Conservation (phyloP, 2,113 vertebrate species). For the Stigmatopora nigra region DNA sequence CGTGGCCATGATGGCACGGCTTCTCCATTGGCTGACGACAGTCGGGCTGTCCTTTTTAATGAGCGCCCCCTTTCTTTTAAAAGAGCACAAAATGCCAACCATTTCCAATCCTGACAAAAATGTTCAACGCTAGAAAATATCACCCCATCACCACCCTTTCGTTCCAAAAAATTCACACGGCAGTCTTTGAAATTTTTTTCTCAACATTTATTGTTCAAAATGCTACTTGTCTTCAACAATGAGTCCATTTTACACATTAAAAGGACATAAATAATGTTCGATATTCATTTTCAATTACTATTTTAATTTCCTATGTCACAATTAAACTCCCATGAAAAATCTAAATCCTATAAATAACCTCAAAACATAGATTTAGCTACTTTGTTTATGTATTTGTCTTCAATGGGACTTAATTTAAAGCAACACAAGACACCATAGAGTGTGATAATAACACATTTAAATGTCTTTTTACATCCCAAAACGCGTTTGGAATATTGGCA, state of each 20-base stretch:
- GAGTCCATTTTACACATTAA: too few species aligned
- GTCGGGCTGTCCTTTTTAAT: slow-evolving; percentile 88
- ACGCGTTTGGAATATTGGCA: neutral
- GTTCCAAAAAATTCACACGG: neutral
- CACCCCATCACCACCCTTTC: slow-evolving; percentile 69
- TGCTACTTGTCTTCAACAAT: too few species aligned
- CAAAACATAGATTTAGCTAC: neutral
- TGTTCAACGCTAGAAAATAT: slow-evolving; percentile 77
- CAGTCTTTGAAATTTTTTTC: too few species aligned
- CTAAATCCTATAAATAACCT: neutral
- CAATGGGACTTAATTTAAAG: neutral
- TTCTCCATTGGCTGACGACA: slow-evolving; percentile 91
- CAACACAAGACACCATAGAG: neutral
- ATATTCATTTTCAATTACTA: too few species aligned
- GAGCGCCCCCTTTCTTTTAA: slow-evolving; percentile 83
- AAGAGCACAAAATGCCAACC: slow-evolving; percentile 92
- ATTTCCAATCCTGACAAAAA: slow-evolving; percentile 98
- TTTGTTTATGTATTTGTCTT: neutral
- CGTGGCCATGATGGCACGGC: slow-evolving; percentile 93
- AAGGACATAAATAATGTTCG: too few species aligned
- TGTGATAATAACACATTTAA: neutral
- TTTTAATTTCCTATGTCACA: too few species aligned
- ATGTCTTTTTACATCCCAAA: neutral
- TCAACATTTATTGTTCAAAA: too few species aligned
- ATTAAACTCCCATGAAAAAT: too few species aligned